Evolutionary conservation across 2,797 vertebrate genomes (phyloP), one percentile per base, ranked within the genome.

Genomic region (Capromys pilorides): DNA sequence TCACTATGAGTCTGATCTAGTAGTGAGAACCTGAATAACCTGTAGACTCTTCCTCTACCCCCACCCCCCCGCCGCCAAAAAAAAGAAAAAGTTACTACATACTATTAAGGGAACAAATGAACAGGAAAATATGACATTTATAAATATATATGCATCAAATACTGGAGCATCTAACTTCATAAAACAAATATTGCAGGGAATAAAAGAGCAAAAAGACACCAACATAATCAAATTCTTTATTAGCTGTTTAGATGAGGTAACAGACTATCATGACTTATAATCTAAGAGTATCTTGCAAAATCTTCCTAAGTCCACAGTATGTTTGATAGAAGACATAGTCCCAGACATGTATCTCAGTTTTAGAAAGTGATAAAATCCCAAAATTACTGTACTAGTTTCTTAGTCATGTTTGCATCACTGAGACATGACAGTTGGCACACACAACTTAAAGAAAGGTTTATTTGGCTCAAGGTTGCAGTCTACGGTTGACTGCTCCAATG

Each of bases 351-450:
- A 86, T 81, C 31, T 91, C 18, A 24, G 49, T 89, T 91, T 88
- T 73, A 88, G 67, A 64, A 87, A 89, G 41, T 69, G 36, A 92
- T 39, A 92, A 93, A 93, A 95, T 88, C 54, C n/a, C 84, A 3
- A 75, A 75, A 75, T 45, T 69, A 69, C 33, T n/a, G 66, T 75
- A 41, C 71, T 41, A 71, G 67, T 71, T 9, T 39, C 67, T 71
- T 22, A 71, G 67, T 19, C 36, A 71, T 39, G 36, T 39, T 71
- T 19, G 7, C 36, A 39, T 71, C 19, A 39, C 36, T 71, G 67
- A 71, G 67, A 71, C 67, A 39, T 71, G 67, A 71, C 21, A 71
- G 19, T 21, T 71, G 67, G 67, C 19, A 71, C n/a, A 39, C 36
- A 71, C 21, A 39, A 71, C 21, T 39, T 71, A 71, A 36, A 39